A percentile compares a stretch with the other conserved stretches of the same genome.
phyloP scores from a whole-genome alignment of 2,888 invertebrate genomes.

The Euclidia mi region DNA sequence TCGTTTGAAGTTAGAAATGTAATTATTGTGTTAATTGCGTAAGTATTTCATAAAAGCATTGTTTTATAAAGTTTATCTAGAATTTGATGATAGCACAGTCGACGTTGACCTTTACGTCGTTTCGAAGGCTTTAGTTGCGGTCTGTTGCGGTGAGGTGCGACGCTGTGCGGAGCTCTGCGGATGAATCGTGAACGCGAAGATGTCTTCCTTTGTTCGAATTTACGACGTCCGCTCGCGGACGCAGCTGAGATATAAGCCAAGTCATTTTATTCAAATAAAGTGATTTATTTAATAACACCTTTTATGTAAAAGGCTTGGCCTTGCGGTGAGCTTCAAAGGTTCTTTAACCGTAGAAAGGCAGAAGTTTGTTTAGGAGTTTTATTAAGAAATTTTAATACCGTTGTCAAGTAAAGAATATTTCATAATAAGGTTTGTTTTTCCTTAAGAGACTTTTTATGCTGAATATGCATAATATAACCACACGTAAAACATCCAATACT shows the following conservation, averaged over 20 bases:
- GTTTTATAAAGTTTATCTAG: no score
- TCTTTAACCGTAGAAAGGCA: neutral
- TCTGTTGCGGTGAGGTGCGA: neutral
- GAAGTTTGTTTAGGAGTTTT: neutral
- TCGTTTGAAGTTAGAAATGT: no score
- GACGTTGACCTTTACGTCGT: neutral
- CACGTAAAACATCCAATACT: no score
- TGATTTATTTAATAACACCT: slow-evolving; percentile 7
- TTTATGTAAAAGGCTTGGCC: slow-evolving; percentile 5
- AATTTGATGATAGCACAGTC: no score
- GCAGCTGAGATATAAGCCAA: slow-evolving; percentile 3
- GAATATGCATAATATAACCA: no score
- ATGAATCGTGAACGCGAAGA: neutral
- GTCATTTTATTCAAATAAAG: slow-evolving; percentile 11
- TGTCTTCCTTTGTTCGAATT: slow-evolving; percentile 16
- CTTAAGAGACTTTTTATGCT: no score
- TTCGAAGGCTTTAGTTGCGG: neutral
- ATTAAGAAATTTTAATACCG: slow-evolving; percentile 1
- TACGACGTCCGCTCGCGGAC: slow-evolving; percentile 7
- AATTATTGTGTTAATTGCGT: no score
- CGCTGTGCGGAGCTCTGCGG: neutral
- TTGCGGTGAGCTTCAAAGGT: neutral
- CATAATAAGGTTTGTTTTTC: no score
- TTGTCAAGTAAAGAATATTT: neutral
- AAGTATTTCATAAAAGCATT: no score